Evolutionary conservation across 2,797 vertebrate species (phyloP).

Genomic region (Chelonia mydas): DNA sequence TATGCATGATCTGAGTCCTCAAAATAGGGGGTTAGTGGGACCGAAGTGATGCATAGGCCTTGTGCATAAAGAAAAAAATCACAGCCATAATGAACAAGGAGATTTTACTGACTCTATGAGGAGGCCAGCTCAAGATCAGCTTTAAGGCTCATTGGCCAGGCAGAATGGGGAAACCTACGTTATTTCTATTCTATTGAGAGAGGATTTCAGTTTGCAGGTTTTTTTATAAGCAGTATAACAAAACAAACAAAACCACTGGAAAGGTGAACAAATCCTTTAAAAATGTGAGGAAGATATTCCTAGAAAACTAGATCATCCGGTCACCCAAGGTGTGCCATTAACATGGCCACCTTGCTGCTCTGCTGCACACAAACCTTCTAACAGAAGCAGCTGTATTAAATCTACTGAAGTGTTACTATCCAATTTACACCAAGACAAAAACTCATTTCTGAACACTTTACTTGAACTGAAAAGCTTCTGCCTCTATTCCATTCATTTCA

Average conservation of each 20-base stretch:
- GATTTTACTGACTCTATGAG: background rate
- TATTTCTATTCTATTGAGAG: background rate
- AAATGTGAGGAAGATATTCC: background rate
- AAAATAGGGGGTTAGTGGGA: background rate
- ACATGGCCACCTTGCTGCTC: background rate
- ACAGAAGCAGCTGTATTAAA: background rate
- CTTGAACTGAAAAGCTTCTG: background rate
- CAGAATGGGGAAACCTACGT: background rate
- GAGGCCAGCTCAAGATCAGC: background rate
- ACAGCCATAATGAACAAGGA: background rate
- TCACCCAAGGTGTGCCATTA: background rate
- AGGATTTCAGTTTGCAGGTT: background rate
- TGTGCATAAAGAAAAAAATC: background rate
- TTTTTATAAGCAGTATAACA: background rate
- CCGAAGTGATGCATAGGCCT: background rate
- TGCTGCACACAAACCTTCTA: background rate
- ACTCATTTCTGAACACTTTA: background rate
- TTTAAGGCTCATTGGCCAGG: background rate
- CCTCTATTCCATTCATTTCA: background rate
- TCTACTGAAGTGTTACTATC: background rate
- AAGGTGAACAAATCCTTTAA: conserved; percentile 10
- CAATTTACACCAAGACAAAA: background rate
- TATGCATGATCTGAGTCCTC: background rate
- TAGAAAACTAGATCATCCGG: background rate
- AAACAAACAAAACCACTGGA: background rate